Evolutionary conservation across 2,113 vertebrate genomes (phyloP), one percentile per base, ranked within the genome.

Genomic region (Nibea albiflora): DNA sequence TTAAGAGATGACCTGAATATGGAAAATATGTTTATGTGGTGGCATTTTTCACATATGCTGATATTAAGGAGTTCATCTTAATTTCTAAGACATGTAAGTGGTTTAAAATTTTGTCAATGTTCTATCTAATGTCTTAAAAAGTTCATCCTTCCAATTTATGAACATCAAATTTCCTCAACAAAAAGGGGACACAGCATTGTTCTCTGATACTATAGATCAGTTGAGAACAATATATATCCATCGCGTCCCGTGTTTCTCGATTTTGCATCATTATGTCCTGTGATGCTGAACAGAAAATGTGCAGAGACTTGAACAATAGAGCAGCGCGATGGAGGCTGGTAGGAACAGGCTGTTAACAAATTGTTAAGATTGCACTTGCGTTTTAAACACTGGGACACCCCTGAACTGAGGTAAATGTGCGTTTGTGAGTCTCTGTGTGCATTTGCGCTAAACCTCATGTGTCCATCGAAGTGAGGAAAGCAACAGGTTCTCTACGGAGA

Each of bases 351-450:
- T 73, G 61, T 85, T 87, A 80, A 88, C 65, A 80, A 87, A 85
- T 49, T 78, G 49, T 84, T 78, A 66, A 81, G 35, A 73, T 22
- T 62, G 50, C 19, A 17, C 64, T 42, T 76, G n/a, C 31, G 68
- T 74, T 90, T 85, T 73, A 84, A 85, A 89, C 78, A 80, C 73
- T 63, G 28, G 53, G 54, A 83, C 73, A 76, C 73, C 79, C 22
- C 76, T 64, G 54, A 74, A 68, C 60, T 62, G 7, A 69, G 31
- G 65, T 42, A 47, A 22, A 64, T 61, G 54, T 71, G 47, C 54
- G 54, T 50, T 24, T 49, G 8, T 15, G 60, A 76, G 69, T 60
- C 42, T 58, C 4, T 26, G 57, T 81, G n/a, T 62, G 53, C 22
- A 50, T 66, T 50, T 73, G 74, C 68, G 54, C 78, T 76, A 72